Percentiles rank a stretch among this genome's conserved stretches.
phyloP scores from a whole-genome alignment of 2,888 invertebrate species.

The Scotopteryx bipunctaria region DNA sequence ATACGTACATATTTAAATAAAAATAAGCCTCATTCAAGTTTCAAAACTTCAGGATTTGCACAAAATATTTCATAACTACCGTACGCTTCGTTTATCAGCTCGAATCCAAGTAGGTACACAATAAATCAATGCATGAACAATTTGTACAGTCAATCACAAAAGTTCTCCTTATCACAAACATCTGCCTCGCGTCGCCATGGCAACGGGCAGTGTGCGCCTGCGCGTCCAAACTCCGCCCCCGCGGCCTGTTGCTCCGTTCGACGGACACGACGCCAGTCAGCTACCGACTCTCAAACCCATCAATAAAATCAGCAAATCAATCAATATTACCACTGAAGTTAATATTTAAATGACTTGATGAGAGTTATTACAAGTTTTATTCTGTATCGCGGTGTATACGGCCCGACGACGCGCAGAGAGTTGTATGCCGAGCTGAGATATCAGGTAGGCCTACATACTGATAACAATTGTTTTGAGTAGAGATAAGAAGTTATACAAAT shows the following conservation, averaged over 20 bases:
- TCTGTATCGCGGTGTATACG: slow-evolving; percentile 22
- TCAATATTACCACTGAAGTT: slow-evolving; percentile 21
- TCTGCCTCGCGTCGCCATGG: slow-evolving; percentile 75
- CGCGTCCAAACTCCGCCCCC: slow-evolving; percentile 69
- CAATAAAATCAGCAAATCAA: slow-evolving; percentile 39
- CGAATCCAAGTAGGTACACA: neutral
- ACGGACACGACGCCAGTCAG: slow-evolving; percentile 62
- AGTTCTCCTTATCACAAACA: slow-evolving; percentile 61
- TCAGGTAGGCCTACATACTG: slow-evolving; percentile 30
- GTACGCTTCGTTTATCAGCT: too few relatives aligned
- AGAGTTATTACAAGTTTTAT: slow-evolving; percentile 30
- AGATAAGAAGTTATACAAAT: neutral
- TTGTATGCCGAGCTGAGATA: slow-evolving; percentile 25
- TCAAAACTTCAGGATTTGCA: too few relatives aligned
- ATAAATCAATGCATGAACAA: slow-evolving; percentile 46
- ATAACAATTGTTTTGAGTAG: slow-evolving; percentile 16
- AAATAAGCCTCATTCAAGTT: too few relatives aligned
- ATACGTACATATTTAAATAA: too few relatives aligned
- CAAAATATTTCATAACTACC: too few relatives aligned
- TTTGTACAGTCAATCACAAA: slow-evolving; percentile 45
- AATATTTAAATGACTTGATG: slow-evolving; percentile 26
- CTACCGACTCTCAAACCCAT: slow-evolving; percentile 57
- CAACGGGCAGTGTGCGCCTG: slow-evolving; percentile 70
- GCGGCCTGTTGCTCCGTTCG: slow-evolving; percentile 75
- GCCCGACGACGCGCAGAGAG: slow-evolving; percentile 10